These are phyloP conservation scores for Micromys minutus DNA, from an alignment of 2,113 vertebrate genomes.

Conservation along the genomic window DNA sequence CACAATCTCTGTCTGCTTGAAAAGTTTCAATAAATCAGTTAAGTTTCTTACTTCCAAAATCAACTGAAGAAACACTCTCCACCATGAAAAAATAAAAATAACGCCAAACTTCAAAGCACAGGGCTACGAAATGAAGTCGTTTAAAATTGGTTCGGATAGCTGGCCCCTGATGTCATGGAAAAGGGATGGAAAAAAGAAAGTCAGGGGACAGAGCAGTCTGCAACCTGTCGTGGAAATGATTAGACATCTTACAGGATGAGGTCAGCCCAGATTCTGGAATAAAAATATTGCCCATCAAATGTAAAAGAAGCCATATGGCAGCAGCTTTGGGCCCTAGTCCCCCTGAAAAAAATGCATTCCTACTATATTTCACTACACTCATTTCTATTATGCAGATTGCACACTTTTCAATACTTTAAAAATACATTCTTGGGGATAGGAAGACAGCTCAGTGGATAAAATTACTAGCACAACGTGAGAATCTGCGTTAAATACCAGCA, in stretches of 20 bases:
- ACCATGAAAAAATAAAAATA: constrained; percentile 48
- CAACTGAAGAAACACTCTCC: constrained; percentile 7
- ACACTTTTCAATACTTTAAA: not conserved
- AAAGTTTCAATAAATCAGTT: constrained; percentile 31
- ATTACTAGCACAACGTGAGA: no score
- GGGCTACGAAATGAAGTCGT: constrained; percentile 47
- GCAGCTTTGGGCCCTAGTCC: not conserved
- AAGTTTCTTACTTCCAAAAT: constrained; percentile 35
- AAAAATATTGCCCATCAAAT: constrained; percentile 19
- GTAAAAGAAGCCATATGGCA: constrained; percentile 13
- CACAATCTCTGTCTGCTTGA: not conserved
- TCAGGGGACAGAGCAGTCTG: constrained; percentile 17
- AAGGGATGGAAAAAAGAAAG: constrained; percentile 51
- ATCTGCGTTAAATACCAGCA: not conserved
- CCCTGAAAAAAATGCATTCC: constrained; percentile 3
- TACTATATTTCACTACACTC: not conserved
- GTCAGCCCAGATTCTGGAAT: constrained; percentile 30
- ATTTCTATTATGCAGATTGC: not conserved
- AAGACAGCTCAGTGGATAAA: not conserved
- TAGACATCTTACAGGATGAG: constrained; percentile 43
- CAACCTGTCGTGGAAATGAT: constrained; percentile 44
- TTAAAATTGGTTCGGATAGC: constrained; percentile 60
- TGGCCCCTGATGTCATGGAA: constrained; percentile 65
- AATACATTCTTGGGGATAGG: not conserved
- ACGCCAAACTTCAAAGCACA: constrained; percentile 38